Evolutionary conservation across 2,113 vertebrate genomes (phyloP).

Genomic region (Sinocyclocheilus rhinocerous): DNA sequence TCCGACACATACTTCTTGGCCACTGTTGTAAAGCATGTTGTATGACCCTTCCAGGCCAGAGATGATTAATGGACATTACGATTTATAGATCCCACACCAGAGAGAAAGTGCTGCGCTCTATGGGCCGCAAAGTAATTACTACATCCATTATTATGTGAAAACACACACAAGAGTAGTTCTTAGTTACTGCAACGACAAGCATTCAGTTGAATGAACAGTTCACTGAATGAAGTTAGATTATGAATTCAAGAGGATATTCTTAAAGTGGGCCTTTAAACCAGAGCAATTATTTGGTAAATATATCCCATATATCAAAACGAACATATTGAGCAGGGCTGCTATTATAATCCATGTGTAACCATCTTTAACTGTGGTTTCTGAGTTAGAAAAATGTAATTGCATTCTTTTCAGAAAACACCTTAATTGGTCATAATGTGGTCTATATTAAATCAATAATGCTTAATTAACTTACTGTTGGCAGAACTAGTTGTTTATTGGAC

Average conservation of each 20-base stretch:
- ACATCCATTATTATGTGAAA: slow-evolving; percentile 10
- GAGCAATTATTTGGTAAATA: slow-evolving; percentile 16
- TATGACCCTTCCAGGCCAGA: slow-evolving; percentile 24
- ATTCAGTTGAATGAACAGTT: neutral
- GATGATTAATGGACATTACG: slow-evolving; percentile 30
- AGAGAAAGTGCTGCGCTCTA: slow-evolving; percentile 21
- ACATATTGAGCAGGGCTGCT: neutral
- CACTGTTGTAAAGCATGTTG: slow-evolving; percentile 22
- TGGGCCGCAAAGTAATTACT: slow-evolving; percentile 37
- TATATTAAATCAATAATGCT: neutral
- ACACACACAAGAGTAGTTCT: neutral
- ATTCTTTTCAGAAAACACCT: neutral
- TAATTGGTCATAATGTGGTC: neutral
- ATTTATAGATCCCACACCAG: slow-evolving; percentile 34
- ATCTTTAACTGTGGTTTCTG: neutral
- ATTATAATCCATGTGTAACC: neutral
- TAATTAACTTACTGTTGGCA: neutral
- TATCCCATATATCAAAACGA: slow-evolving; percentile 6
- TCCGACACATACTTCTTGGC: neutral
- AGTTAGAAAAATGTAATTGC: neutral
- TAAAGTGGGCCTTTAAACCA: neutral
- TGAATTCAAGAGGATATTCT: neutral
- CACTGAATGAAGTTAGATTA: neutral
- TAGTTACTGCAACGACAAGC: neutral
- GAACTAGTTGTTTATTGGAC: neutral